Evolutionary conservation across 2,797 vertebrate genomes (phyloP), one percentile per base, ranked within the genome.

Genomic region (Cyprinella venusta): DNA sequence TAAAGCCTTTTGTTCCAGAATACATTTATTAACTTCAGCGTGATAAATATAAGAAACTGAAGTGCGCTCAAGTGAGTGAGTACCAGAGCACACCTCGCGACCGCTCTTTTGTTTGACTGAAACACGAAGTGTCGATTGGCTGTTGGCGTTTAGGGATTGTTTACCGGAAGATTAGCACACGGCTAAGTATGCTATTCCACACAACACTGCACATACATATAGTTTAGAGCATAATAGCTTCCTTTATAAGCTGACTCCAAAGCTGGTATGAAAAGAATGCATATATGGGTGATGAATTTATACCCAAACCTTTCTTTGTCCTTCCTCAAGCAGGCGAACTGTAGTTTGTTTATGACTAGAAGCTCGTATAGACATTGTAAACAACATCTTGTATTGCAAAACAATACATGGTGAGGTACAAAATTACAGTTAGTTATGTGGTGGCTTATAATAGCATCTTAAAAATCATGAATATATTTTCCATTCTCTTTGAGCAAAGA

Each of bases 91-190:
- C 59, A 65, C 18, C 19, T 8, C 61, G 52, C 64, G 36, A 76
- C 79, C 83, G 78, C 85, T 82, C 87, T 88, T 84, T 88, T 88
- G 87, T 88, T 87, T 87, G 75, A 85, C 72, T 50, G 54, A 48
- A 68, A 48, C 24, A 26, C 38, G 70, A 33, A 61, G 30, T 48
- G 54, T 79, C 45, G 76, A 86, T 83, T 80, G 81, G 81, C 70
- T 86, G 81, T 79, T 79, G 48, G 33, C 21, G 0, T 40, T 42
- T 42, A 33, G 56, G 24, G 64, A 68, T 77, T 74, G 68, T 40
- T 81, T 90, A 89, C 85, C 87, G 83, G 86, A 80, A 78, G 85
- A 88, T 88, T 91, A 88, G 89, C 80, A 84, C 86, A 79, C 86
- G 75, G 88, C 64, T 63, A 86, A 85, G 19, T 76, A 85, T 56